Base-by-base conservation (phyloP, 2,113 vertebrate species). In the Ibidorhyncha struthersii region DNA sequence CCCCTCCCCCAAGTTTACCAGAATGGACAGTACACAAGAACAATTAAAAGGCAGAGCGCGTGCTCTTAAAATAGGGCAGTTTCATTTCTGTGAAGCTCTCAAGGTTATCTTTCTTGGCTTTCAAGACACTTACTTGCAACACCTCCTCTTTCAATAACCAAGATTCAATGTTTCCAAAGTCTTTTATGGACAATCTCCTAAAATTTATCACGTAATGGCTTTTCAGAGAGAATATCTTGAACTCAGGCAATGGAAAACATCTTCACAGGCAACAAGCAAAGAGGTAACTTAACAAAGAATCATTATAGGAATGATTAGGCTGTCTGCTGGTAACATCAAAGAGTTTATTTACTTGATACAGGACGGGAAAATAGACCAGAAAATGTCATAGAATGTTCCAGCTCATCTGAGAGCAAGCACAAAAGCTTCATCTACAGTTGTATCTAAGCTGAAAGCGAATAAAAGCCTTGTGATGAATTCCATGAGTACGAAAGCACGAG, bases 261-360 rank as follows among this genome's bases (percentile, higher is more conserved):
- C 86, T 95, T 92, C 86, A 67, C 45, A 78, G 77, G 69, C 89
- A 81, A 36, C 14, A 70, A 86, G 83, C 76, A 94, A 83, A 69
- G 74, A 62, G 47, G 69, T 81, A 78, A 53, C 76, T 94, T 78
- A 73, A 83, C 67, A 81, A 77, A 84, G 72, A 66, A 45, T 82
- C 26, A 26, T 91, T 93, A 71, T 1, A 63, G 69, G 32, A 91
- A 72, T 66, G 62, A 62, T 83, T 79, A 95, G 47, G 69, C 72
- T 86, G 93, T 95, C 91, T 89, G 72, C 59, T 81, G 81, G 55
- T 25, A 34, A 86, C 91, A 86, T 92, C 89, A 84, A 83, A 93
- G 85, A 71, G 29, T 63, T 96, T 89, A 78, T 94, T 94, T 96
- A 89, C 76, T 71, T 81, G 38, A 67, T 47, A 22, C 18, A 36